Evolutionary conservation across 2,888 invertebrate species (phyloP).

Genomic region (Leptopilina myrica): DNA sequence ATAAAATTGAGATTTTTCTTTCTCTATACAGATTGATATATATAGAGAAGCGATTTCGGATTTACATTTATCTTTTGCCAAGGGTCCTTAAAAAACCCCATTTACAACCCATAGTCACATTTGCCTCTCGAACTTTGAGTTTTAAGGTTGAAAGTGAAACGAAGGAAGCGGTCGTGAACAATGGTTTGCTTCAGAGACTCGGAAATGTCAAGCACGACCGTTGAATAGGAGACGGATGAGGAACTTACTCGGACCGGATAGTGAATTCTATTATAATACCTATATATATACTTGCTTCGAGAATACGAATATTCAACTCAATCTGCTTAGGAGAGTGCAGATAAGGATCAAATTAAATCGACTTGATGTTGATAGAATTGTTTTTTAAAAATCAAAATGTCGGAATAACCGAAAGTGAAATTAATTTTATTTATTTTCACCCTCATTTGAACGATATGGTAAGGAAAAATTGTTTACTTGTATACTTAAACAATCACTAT

Average conservation of each 20-base stretch:
- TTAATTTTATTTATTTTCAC: too few species aligned
- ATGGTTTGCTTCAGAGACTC: conserved; percentile 70
- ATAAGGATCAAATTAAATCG: neutral
- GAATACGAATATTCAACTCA: conserved; percentile 69
- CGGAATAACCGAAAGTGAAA: too few species aligned
- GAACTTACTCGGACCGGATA: conserved; percentile 68
- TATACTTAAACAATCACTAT: too few species aligned
- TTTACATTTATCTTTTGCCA: conserved; percentile 58
- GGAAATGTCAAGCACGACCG: conserved; percentile 72
- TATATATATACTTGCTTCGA: conserved; percentile 55
- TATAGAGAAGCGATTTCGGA: conserved; percentile 65
- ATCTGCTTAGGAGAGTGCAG: neutral
- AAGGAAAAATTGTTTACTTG: too few species aligned
- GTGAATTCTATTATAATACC: conserved; percentile 68
- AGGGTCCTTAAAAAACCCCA: conserved; percentile 68
- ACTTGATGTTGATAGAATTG: too few species aligned
- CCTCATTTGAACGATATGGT: too few species aligned
- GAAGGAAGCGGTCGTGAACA: conserved; percentile 61
- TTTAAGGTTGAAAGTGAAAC: conserved; percentile 35
- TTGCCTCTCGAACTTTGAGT: conserved; percentile 50
- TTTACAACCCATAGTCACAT: conserved; percentile 58
- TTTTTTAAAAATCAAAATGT: too few species aligned
- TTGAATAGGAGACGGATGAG: conserved; percentile 75
- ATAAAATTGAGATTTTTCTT: neutral
- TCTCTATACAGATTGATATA: neutral